Base-by-base conservation (phyloP, 2,888 invertebrate genomes). In the Meteorus cinctellus region DNA sequence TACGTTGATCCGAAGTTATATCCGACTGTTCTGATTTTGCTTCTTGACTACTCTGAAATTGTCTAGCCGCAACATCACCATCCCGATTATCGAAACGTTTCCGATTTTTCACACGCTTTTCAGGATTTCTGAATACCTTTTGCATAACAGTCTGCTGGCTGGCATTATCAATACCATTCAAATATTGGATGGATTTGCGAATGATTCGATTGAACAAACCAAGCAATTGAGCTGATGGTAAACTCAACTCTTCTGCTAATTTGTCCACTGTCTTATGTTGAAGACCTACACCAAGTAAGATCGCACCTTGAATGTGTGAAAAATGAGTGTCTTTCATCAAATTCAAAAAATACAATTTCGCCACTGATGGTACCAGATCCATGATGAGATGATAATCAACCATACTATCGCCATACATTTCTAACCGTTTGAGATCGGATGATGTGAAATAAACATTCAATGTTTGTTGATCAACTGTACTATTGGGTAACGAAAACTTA, bases 201-300 rank as follows among this genome's bases (percentile, higher is more conserved):
- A 97, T 93, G 4, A 94, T 92, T 82, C 96, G 94, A 88, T 95
- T 97, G 90, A 97, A 97, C 79, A 97, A 93, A 2, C 96, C 97
- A 6, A 97, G 90, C 34, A 98, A 91, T 89, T 99, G 98, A 0
- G 95, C 94, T 3, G 86, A 63, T 0, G 97, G 96, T 66, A 98
- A 92, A 74, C 96, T 95, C 6, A 99, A 90, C 85, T 98, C 97
- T 3, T 91, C 90, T 0, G 95, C 92, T 77, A 98, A 91, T n/a
- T 93, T 92, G 79, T 99, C 98, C 0, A 98, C 94, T 0, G 95
- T 94, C 91, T 98, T 98, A 89, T 96, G 95, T 91, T 99, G 98
- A 69, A 98, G 92, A 14, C 99, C 99, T 83, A 98, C 91, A 0
- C 96, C 97, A 80, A 98, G 89, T 68, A 98, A 91, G 79, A 98